Evolutionary conservation across 2,888 invertebrate species (phyloP).

Genomic region (Tethea ocularis): DNA sequence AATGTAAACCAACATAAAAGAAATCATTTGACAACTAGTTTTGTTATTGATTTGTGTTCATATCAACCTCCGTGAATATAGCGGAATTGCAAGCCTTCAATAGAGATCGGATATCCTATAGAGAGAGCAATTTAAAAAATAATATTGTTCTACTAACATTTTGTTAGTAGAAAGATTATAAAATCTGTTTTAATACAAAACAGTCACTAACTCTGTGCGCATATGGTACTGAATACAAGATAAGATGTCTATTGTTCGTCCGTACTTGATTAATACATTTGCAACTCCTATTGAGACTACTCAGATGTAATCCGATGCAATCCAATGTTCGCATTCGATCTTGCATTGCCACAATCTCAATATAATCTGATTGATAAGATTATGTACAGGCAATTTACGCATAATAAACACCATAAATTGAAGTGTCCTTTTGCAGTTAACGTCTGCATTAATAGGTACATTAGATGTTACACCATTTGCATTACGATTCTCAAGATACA

Average conservation of each 20-base stretch:
- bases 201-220: neutral
- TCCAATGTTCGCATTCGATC: constrained; percentile 34
- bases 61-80: too few species aligned
- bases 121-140: too few species aligned
- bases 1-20: too few species aligned
- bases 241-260: constrained; percentile 58
- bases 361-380: constrained; percentile 13
- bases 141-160: too few species aligned
- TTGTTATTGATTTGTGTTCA: too few species aligned
- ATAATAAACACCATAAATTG: neutral
- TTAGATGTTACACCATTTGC: neutral
- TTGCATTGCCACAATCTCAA: constrained; percentile 7
- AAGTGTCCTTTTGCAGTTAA: neutral
- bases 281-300: constrained; percentile 35
- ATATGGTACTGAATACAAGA: constrained; percentile 30
- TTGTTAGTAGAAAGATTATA: neutral
- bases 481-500: neutral
- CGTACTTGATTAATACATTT: constrained; percentile 57
- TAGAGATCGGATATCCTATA: too few species aligned
- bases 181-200: too few species aligned
- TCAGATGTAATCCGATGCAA: constrained; percentile 54
- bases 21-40: too few species aligned
- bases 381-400: neutral
- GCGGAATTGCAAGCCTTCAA: too few species aligned
- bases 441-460: neutral